These are phyloP conservation scores for Eleginops maclovinus DNA, from an alignment of 2,113 vertebrate species.

Conservation along the genomic window DNA sequence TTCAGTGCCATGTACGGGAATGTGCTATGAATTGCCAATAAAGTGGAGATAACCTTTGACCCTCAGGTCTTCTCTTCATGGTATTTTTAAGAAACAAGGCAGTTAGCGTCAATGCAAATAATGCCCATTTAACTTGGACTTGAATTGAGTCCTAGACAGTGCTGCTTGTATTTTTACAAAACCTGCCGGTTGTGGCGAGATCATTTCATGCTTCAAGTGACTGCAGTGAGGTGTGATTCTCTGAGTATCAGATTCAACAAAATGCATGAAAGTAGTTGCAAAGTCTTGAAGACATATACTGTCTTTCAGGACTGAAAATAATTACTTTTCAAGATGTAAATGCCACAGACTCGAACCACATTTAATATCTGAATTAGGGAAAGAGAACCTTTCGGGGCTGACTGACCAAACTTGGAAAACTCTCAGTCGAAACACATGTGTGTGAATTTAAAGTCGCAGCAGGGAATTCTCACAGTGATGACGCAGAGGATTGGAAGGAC, in stretches of 20 bases:
- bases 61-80: constrained; percentile 1
- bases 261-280: constrained; percentile 32
- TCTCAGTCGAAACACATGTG: background rate
- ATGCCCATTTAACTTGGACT: constrained; percentile 29
- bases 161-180: constrained; percentile 41
- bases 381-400: background rate
- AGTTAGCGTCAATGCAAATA: background rate
- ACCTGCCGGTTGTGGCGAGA: constrained; percentile 39
- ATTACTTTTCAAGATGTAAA: constrained; percentile 11
- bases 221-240: constrained; percentile 49
- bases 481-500: constrained; percentile 5
- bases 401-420: background rate
- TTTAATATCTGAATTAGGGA: background rate
- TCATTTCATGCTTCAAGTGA: constrained; percentile 64
- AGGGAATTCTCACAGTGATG: background rate
- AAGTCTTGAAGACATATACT: constrained; percentile 7
- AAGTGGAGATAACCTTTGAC: constrained; percentile 39
- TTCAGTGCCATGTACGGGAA: background rate
- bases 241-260: constrained; percentile 52
- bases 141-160: constrained; percentile 30
- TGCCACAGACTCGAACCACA: background rate
- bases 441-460: constrained; percentile 1
- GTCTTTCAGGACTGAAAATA: background rate
- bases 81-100: constrained; percentile 1
- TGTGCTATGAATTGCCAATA: background rate